Evolutionary conservation across 2,797 vertebrate species (phyloP), one percentile per base, ranked within the genome.

Genomic region (Myotis pilosus): DNA sequence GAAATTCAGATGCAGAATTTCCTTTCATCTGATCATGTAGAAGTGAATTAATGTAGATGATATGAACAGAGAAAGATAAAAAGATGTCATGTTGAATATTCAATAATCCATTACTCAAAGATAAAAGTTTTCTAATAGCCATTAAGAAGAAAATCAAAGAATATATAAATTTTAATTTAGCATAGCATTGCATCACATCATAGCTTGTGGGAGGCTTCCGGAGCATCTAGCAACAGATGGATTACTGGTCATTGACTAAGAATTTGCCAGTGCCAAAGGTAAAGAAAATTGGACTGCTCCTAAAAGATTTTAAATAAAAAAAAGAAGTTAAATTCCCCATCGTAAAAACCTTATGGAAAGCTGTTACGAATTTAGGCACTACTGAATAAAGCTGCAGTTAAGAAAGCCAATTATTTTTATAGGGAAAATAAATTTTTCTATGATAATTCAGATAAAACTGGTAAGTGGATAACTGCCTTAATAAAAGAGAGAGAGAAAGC

Each of bases 341-440:
- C 98, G 95, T 98, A 98, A 98, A 98, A 98, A 94, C 94, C 92
- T 98, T 97, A 97, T 92, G 78, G 94, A 97, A 95, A 98, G 97
- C 95, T 97, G 87, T 97, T 97, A 96, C 80, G 96, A 97, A 98
- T 98, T 97, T 98, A 98, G 97, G 88, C 94, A 97, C 87, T 97
- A 96, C 96, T 97, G 97, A 98, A 98, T 98, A 98, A 98, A 98
- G 97, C 89, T 97, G 96, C 96, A 97, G 97, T 98, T 98, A 98
- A 97, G 97, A 96, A 96, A 98, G 96, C 95, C 98, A 98, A 98
- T 98, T 98, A 98, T 98, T 98, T 98, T 98, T 98, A 98, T 97
- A 97, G 97, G 82, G 95, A 95, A 97, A 98, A 98, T 98, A 98
- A 98, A 95, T 98, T 98, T 98, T 97, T 97, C 98, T 97, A 83